Evolutionary conservation across 2,113 vertebrate species (phyloP).

Genomic region (Motacilla alba): DNA sequence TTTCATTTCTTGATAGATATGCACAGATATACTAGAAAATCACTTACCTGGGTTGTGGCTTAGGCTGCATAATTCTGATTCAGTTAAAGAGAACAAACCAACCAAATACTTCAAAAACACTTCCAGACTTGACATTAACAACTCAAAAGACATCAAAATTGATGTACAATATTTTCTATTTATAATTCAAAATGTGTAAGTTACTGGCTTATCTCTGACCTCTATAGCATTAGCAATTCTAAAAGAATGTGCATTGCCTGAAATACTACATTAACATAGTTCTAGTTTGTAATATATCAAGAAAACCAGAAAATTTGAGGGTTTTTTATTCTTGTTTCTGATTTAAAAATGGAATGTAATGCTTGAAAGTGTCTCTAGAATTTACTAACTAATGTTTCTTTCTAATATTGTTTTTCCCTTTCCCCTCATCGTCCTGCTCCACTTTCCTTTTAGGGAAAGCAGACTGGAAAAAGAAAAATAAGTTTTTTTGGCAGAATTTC

Average conservation of each 20-base stretch:
- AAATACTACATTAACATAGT: not conserved
- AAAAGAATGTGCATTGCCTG: constrained; percentile 46
- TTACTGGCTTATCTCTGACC: constrained; percentile 1
- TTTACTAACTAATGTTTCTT: constrained; percentile 47
- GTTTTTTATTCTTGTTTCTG: not conserved
- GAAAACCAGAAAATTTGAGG: not conserved
- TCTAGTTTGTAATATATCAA: not conserved
- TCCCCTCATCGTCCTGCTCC: not conserved
- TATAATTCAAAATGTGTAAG: not conserved
- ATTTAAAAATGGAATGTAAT: not conserved
- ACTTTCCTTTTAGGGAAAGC: constrained; percentile 82
- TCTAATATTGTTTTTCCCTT: constrained; percentile 29
- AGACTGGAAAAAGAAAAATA: constrained; percentile 98
- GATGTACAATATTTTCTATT: not conserved
- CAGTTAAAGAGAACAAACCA: not conserved
- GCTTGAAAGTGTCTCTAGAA: not conserved
- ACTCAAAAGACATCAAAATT: constrained; percentile 12
- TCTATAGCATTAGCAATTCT: not conserved
- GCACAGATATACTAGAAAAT: not conserved
- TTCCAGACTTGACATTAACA: not conserved
- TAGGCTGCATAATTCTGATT: not conserved
- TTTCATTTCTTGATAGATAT: not conserved
- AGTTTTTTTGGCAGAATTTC: constrained; percentile 98
- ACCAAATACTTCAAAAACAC: not conserved
- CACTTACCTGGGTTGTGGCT: not conserved